Base-by-base conservation (phyloP, 1,140 invertebrate genomes). In the Ips typographus region DNA sequence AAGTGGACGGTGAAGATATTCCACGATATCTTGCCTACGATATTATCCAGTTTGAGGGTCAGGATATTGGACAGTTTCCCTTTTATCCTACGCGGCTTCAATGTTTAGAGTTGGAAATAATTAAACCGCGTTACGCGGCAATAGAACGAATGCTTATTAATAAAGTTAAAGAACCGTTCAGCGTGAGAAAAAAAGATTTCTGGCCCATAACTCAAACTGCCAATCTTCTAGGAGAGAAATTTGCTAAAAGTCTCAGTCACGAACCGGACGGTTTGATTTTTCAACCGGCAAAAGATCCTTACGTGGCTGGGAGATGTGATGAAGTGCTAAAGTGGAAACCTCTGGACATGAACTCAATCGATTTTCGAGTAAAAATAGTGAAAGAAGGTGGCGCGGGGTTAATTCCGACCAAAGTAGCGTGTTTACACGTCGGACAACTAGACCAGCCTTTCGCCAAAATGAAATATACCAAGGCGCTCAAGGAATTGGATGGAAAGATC, bases 191-290 rank as follows among this genome's bases (percentile, higher is more conserved):
- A 37, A 99, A 99, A 81, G 86, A 91, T 39, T 99, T 98, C 82
- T 98, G 91, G 89, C 90, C 93, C 57, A 80, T 98, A 0, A 84
- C 83, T 0, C 85, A 88, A 73, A 83, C 89, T 6, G 81, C 78
- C 38, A 89, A 86, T 77, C 81, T 98, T 22, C 82, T 98, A 8
- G 87, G 91, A 63, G 90, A 92, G 56, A 94, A 94, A 77, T 99
- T 99, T 81, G 86, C 90, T 0, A 89, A 89, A 70, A 86, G 90
- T 57, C 81, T 99, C 1, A 85, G 87, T 37, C 98, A 99, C 78
- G 95, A 99, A 82, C 95, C 97, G 0, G 98, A 99, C 80, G 98
- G 98, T 53, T 84, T 99, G 0, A 96, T 99, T 75, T 99, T 99
- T 80, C 98, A 99, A 80, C 98, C 98, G 1, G 86, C 90, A 0